Evolutionary conservation across 2,888 invertebrate genomes (phyloP).

Genomic region (Dynastes grantii): DNA sequence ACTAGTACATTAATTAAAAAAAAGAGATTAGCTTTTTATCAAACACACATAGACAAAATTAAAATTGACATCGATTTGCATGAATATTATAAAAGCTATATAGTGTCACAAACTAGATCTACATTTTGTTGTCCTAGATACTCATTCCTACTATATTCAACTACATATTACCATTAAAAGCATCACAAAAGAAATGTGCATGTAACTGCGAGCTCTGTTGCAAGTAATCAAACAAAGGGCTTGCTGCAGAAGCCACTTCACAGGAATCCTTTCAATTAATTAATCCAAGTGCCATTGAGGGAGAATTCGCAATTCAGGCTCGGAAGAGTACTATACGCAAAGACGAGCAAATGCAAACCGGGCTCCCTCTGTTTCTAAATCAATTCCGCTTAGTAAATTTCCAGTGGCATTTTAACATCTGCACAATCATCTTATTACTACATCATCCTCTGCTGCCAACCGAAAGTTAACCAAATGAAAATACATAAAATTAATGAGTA

Average conservation of each 20-base stretch:
- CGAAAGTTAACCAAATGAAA: constrained; percentile 11
- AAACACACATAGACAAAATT: too few relatives aligned
- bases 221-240: constrained; percentile 22
- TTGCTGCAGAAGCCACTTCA: constrained; percentile 10
- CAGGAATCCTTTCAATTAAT: constrained; percentile 38
- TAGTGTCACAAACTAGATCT: too few relatives aligned
- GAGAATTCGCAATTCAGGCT: constrained; percentile 18
- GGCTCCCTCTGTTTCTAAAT: constrained; percentile 14
- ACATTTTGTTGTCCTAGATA: too few relatives aligned
- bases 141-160: too few relatives aligned
- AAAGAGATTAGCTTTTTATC: too few relatives aligned
- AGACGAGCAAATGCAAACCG: constrained; percentile 15
- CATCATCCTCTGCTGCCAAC: constrained; percentile 13
- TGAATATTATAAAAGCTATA: too few relatives aligned
- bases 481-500: not conserved
- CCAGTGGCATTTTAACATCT: constrained; percentile 37
- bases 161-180: too few relatives aligned
- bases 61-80: too few relatives aligned
- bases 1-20: too few relatives aligned
- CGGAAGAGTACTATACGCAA: not conserved
- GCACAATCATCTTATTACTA: constrained; percentile 28
- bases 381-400: constrained; percentile 30
- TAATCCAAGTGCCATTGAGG: constrained; percentile 36
- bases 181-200: not conserved
- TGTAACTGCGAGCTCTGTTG: constrained; percentile 5